Percentiles rank a stretch among this genome's conserved stretches.
Conservation (phyloP, 2,888 invertebrate genomes). For the Furcula furcula region DNA sequence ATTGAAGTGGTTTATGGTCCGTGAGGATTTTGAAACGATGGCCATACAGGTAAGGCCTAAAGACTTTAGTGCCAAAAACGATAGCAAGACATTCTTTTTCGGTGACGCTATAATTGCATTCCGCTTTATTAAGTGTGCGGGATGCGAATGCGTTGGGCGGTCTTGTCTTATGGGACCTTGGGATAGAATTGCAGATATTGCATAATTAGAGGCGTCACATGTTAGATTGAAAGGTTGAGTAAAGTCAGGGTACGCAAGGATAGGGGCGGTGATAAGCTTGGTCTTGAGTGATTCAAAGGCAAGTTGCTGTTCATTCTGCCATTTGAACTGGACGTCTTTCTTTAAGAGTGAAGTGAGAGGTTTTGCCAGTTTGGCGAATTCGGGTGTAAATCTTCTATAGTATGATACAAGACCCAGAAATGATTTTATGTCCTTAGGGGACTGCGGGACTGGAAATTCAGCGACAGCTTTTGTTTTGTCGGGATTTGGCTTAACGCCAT, state of each 20-base stretch:
- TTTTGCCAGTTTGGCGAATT: not conserved
- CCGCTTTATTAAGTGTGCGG: not conserved
- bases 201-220: constrained; percentile 3
- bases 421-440: constrained; percentile 3
- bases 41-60: not conserved
- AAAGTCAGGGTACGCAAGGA: constrained; percentile 3
- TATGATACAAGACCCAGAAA: constrained; percentile 3
- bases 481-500: constrained; percentile 6
- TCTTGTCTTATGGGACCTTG: constrained; percentile 1
- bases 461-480: constrained; percentile 6
- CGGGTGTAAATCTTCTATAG: constrained; percentile 4
- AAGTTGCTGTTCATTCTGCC: constrained; percentile 1
- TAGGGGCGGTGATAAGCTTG: not conserved
- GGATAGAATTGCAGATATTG: not conserved
- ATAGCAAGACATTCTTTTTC: not conserved
- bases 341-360: not conserved
- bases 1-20: not conserved
- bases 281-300: constrained; percentile 1
- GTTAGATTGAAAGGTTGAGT: constrained; percentile 1
- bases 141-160: not conserved
- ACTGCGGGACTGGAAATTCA: constrained; percentile 4
- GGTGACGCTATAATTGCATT: not conserved
- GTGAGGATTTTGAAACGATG: not conserved
- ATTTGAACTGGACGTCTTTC: not conserved
- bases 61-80: not conserved